phyloP scores from a whole-genome alignment of 35 echinoderm and acorn worm genomes.

The Amphiura filiformis region DNA sequence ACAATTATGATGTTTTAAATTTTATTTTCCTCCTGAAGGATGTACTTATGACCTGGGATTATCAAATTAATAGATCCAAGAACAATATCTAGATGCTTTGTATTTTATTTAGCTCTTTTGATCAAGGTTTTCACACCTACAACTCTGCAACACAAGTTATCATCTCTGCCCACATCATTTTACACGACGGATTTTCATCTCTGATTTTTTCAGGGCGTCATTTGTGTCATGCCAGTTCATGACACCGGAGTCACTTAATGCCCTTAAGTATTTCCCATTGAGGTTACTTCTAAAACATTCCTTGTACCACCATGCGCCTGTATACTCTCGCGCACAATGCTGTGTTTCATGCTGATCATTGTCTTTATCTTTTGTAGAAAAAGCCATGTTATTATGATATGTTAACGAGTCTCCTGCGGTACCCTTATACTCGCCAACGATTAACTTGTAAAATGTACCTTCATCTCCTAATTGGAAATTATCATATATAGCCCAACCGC shows the following conservation, averaged over 20 bases:
- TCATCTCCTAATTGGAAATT: slow-evolving; percentile 54
- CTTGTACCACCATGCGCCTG: slow-evolving; percentile 49
- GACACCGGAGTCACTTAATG: not conserved
- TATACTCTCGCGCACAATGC: slow-evolving; percentile 28
- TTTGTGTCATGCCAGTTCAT: not conserved
- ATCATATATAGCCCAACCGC: slow-evolving; percentile 31
- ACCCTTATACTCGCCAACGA: slow-evolving; percentile 41
- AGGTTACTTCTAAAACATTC: slow-evolving; percentile 21
- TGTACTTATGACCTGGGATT: too few relatives aligned
- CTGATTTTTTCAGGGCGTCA: not conserved
- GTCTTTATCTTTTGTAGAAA: slow-evolving; percentile 41
- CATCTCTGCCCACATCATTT: too few relatives aligned
- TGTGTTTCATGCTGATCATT: slow-evolving; percentile 22
- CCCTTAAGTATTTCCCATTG: slow-evolving; percentile 29
- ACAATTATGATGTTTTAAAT: too few relatives aligned
- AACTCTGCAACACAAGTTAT: too few relatives aligned
- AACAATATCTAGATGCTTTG: too few relatives aligned
- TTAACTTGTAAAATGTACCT: slow-evolving; percentile 31
- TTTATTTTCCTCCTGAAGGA: too few relatives aligned
- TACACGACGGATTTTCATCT: not conserved
- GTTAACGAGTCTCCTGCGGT: slow-evolving; percentile 30
- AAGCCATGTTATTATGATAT: slow-evolving; percentile 2
- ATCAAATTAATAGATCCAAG: too few relatives aligned
- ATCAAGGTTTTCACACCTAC: too few relatives aligned
- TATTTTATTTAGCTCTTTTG: too few relatives aligned